Conservation (phyloP, 2,888 invertebrate species). For the Synanthedon formicaeformis region DNA sequence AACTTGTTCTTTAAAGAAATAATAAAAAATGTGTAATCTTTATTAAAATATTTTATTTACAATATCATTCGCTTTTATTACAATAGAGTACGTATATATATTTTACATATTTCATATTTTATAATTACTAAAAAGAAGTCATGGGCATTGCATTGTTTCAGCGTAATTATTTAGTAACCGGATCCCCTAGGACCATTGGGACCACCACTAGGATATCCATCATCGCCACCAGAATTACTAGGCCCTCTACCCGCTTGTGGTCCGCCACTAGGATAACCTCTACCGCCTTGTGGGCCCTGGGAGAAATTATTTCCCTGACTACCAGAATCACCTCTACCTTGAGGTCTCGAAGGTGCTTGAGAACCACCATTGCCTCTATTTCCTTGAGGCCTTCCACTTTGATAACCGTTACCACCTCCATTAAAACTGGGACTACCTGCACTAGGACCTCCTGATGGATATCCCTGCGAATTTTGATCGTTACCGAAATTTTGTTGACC, state of each 20-base stretch:
- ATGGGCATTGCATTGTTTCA: neutral
- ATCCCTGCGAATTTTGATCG: neutral
- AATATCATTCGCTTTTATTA: slow-evolving; percentile 3
- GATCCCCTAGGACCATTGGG: slow-evolving; percentile 54
- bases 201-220: slow-evolving; percentile 54
- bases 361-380: neutral
- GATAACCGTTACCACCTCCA: slow-evolving; percentile 6
- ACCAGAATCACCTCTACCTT: slow-evolving; percentile 4
- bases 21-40: neutral
- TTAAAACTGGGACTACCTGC: slow-evolving; percentile 7
- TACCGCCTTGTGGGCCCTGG: slow-evolving; percentile 15
- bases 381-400: slow-evolving; percentile 9
- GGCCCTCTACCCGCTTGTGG: slow-evolving; percentile 3
- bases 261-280: slow-evolving; percentile 3
- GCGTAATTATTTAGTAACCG: slow-evolving; percentile 32
- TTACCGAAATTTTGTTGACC: neutral
- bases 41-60: slow-evolving; percentile 9
- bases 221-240: slow-evolving; percentile 18
- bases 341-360: slow-evolving; percentile 2
- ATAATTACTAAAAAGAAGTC: neutral
- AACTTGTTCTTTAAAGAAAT: neutral
- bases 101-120: neutral
- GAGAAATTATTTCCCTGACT: slow-evolving; percentile 5
- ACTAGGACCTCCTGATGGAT: slow-evolving; percentile 6
- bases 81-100: too few species aligned